Evolutionary conservation across 1,140 invertebrate species (phyloP).

Genomic region (Pseudomyrmex concolor): DNA sequence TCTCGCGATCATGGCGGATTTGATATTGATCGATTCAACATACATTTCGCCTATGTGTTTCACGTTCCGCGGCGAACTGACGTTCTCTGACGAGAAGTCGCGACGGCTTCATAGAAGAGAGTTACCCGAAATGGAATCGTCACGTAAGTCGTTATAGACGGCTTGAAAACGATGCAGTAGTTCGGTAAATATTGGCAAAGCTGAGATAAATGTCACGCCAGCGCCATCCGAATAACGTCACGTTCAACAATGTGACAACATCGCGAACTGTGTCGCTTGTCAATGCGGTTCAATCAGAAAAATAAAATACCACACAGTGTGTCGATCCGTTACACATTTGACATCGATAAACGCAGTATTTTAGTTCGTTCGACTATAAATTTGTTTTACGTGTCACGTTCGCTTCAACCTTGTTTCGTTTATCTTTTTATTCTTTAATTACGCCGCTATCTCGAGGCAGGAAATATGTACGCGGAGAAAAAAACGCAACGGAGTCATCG

Average conservation of each 20-base stretch:
- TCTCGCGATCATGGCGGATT: not conserved
- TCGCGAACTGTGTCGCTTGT: not conserved
- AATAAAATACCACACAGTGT: not conserved
- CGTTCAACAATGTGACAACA: not conserved
- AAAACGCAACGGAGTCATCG: not conserved
- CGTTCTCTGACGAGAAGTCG: slow-evolving; percentile 23
- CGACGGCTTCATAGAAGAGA: not conserved
- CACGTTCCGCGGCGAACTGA: slow-evolving; percentile 7
- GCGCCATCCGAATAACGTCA: not conserved
- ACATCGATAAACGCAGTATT: not conserved
- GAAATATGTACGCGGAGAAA: not conserved
- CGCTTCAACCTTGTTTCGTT: too few relatives aligned
- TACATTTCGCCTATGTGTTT: not conserved
- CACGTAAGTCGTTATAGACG: slow-evolving; percentile 22
- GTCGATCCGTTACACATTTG: not conserved
- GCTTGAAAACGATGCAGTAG: not conserved
- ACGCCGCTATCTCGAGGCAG: too few relatives aligned
- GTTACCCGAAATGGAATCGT: slow-evolving; percentile 27
- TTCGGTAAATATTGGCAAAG: not conserved
- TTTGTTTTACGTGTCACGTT: too few relatives aligned
- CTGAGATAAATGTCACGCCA: not conserved
- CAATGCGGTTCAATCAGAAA: not conserved
- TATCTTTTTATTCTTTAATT: too few relatives aligned
- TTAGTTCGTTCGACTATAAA: not conserved
- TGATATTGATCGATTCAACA: slow-evolving; percentile 23